These are phyloP conservation scores for Rhagonycha lutea DNA, from an alignment of 2,888 invertebrate genomes.

Conservation along the genomic window DNA sequence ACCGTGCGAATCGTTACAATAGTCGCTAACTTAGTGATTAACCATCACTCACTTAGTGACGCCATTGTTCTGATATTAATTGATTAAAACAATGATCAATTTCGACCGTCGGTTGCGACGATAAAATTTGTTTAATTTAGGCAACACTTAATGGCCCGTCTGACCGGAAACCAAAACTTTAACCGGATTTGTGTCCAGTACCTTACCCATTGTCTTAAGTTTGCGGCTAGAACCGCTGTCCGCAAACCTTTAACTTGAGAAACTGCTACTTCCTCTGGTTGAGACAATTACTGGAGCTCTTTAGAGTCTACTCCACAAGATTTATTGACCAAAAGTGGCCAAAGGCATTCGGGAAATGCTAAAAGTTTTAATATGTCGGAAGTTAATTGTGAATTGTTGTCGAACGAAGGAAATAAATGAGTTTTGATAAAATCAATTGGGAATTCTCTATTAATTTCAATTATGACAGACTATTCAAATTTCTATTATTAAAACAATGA, in stretches of 20 bases:
- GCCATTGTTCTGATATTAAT: constrained; percentile 43
- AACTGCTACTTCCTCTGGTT: constrained; percentile 35
- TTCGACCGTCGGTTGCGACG: constrained; percentile 8
- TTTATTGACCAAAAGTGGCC: constrained; percentile 16
- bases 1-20: constrained; percentile 36
- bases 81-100: constrained; percentile 33
- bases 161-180: constrained; percentile 47
- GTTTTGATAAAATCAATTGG: constrained; percentile 44
- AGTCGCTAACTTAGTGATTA: constrained; percentile 42
- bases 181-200: constrained; percentile 43
- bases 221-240: constrained; percentile 35
- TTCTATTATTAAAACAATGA: constrained; percentile 49
- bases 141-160: constrained; percentile 28
- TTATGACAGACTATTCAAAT: constrained; percentile 47
- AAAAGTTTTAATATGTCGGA: constrained; percentile 3
- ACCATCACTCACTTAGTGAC: constrained; percentile 43
- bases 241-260: constrained; percentile 39
- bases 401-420: constrained; percentile 29
- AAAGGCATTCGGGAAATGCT: background rate
- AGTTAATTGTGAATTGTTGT: background rate
- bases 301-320: constrained; percentile 22
- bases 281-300: constrained; percentile 37
- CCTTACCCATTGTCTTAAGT: constrained; percentile 46
- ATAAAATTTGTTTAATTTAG: constrained; percentile 9
- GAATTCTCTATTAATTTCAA: constrained; percentile 50